phyloP scores from a whole-genome alignment of 2,888 invertebrate species.

The Xylota sylvarum region DNA sequence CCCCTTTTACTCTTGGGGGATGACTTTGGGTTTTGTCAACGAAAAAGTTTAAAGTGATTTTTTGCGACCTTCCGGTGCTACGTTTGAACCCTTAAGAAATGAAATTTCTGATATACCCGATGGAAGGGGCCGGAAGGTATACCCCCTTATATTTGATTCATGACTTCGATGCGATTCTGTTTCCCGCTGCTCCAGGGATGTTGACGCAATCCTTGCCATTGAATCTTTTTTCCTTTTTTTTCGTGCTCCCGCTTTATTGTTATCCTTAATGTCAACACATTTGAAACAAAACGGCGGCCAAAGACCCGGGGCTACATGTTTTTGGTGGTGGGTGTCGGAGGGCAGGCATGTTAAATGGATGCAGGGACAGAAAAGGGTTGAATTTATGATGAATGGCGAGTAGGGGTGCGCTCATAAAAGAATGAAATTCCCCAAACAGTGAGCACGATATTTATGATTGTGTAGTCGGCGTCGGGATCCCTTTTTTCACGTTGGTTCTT shows the following conservation, averaged over 20 bases:
- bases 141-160: conserved; percentile 72
- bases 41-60: conserved; percentile 71
- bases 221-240: conserved; percentile 23
- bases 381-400: conserved; percentile 73
- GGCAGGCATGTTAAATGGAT: conserved; percentile 61
- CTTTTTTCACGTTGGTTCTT: conserved; percentile 25
- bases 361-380: conserved; percentile 71
- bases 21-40: conserved; percentile 46
- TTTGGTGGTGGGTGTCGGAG: not conserved
- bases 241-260: conserved; percentile 67
- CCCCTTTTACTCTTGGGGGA: conserved; percentile 43
- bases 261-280: conserved; percentile 77
- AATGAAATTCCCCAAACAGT: conserved; percentile 68
- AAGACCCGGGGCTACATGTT: conserved; percentile 27
- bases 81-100: conserved; percentile 65
- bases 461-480: conserved; percentile 47
- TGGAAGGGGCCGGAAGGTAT: not conserved
- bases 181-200: conserved; percentile 32
- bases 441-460: conserved; percentile 73
- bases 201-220: conserved; percentile 62
- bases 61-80: conserved; percentile 43
- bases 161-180: conserved; percentile 68
- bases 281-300: conserved; percentile 74
- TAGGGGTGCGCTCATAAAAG: conserved; percentile 56
- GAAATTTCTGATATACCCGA: conserved; percentile 46